phyloP scores from a whole-genome alignment of 2,113 vertebrate species.

The Albula glossodonta region DNA sequence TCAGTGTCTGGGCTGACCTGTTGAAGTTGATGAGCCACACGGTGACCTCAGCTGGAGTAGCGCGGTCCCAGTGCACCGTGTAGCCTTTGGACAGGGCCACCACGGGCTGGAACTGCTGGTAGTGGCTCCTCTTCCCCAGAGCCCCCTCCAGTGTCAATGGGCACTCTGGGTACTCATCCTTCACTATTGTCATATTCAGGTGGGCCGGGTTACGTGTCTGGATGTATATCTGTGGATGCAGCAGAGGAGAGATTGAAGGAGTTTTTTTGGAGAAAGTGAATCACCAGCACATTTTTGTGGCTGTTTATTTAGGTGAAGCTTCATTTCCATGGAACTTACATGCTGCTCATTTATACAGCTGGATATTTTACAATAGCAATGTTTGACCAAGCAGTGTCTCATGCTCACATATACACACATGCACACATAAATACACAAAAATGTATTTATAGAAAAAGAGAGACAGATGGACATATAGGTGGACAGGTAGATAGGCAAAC shows the following conservation, averaged over 20 bases:
- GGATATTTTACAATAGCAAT: background rate
- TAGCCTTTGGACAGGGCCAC: slow-evolving; percentile 87
- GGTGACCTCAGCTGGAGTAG: slow-evolving; percentile 84
- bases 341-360: background rate
- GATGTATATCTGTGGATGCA: slow-evolving; percentile 82
- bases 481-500: too few relatives aligned
- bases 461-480: too few relatives aligned
- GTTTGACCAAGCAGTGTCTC: too few relatives aligned
- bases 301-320: too few relatives aligned
- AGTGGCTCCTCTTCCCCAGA: slow-evolving; percentile 86
- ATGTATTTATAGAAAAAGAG: too few relatives aligned
- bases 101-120: slow-evolving; percentile 97
- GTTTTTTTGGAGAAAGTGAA: too few relatives aligned
- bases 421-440: too few relatives aligned
- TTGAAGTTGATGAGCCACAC: slow-evolving; percentile 98
- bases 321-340: too few relatives aligned
- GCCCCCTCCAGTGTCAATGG: slow-evolving; percentile 86
- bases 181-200: slow-evolving; percentile 85
- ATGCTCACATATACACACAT: too few relatives aligned
- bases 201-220: slow-evolving; percentile 85
- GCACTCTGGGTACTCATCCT: slow-evolving; percentile 82
- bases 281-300: too few relatives aligned
- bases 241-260: background rate
- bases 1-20: slow-evolving; percentile 72
- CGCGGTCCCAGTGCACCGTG: slow-evolving; percentile 91